phyloP scores from a whole-genome alignment of 2,113 vertebrate genomes.

The Anolis carolinensis region DNA sequence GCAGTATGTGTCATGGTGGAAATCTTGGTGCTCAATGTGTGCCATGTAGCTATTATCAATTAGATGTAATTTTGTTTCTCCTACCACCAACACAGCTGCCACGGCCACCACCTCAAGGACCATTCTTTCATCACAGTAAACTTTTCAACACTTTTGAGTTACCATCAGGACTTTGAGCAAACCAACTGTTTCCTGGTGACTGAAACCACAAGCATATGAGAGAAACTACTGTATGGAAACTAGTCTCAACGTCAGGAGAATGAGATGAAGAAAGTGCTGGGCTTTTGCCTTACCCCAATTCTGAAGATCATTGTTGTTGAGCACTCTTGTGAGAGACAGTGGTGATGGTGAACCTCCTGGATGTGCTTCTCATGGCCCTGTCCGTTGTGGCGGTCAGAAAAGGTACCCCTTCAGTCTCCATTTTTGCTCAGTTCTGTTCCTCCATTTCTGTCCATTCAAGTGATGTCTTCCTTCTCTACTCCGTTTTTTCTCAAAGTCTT shows the following conservation, averaged over 20 bases:
- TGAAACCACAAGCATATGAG: conserved; percentile 53
- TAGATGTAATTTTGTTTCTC: background rate
- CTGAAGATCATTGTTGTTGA: background rate
- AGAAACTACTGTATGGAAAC: fast-evolving
- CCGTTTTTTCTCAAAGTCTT: background rate
- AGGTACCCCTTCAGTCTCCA: conserved; percentile 16
- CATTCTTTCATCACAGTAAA: background rate
- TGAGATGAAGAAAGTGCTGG: fast-evolving
- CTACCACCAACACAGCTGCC: background rate
- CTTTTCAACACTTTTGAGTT: conserved; percentile 8
- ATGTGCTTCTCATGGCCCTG: conserved; percentile 40
- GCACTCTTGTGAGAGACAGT: background rate
- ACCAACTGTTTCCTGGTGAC: conserved; percentile 71
- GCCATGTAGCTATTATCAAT: background rate
- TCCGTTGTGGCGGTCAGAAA: fast-evolving
- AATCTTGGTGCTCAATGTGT: background rate
- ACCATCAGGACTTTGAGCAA: background rate
- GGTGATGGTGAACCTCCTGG: conserved; percentile 46
- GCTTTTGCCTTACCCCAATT: fast-evolving
- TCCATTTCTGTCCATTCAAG: fast-evolving
- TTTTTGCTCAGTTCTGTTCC: background rate
- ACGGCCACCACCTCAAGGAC: background rate
- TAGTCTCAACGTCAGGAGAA: conserved; percentile 10
- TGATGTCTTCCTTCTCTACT: fast-evolving
- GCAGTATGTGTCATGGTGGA: fast-evolving